phyloP scores from a whole-genome alignment of 2,888 invertebrate species.

The Graphium colonna region DNA sequence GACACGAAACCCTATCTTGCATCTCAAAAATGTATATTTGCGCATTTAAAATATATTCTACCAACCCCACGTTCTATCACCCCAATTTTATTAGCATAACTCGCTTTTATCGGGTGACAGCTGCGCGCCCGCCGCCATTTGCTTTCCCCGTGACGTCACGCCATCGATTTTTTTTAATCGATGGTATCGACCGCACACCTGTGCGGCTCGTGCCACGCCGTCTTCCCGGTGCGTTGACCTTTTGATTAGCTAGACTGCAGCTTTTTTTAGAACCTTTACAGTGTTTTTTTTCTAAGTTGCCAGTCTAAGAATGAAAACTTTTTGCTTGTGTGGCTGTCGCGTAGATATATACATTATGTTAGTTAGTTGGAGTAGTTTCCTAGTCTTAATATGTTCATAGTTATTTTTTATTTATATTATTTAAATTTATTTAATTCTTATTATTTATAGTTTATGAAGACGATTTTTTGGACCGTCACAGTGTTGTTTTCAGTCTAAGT shows the following conservation, averaged over 20 bases:
- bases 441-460: too few species aligned
- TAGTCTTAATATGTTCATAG: too few species aligned
- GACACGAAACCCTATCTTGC: slow-evolving; percentile 13
- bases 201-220: slow-evolving; percentile 58
- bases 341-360: too few species aligned
- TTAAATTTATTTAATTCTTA: too few species aligned
- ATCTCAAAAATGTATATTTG: slow-evolving; percentile 20
- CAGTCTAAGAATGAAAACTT: too few species aligned
- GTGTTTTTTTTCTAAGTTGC: too few species aligned
- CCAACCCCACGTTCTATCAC: slow-evolving; percentile 51
- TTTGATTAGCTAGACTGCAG: slow-evolving; percentile 30
- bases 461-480: not conserved
- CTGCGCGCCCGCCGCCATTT: slow-evolving; percentile 55
- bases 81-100: slow-evolving; percentile 52
- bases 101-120: slow-evolving; percentile 44
- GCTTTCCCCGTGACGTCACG: slow-evolving; percentile 59
- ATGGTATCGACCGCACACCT: slow-evolving; percentile 72
- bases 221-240: slow-evolving; percentile 66
- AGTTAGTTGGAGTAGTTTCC: too few species aligned
- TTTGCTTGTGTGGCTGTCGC: too few species aligned
- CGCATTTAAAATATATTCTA: slow-evolving; percentile 19
- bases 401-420: too few species aligned
- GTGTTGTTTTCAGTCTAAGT: too few species aligned
- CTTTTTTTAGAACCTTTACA: not conserved
- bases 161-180: slow-evolving; percentile 66